These are phyloP conservation scores for Anabacerthia variegaticeps DNA, from an alignment of 2,797 vertebrate species.

Conservation along the genomic window DNA sequence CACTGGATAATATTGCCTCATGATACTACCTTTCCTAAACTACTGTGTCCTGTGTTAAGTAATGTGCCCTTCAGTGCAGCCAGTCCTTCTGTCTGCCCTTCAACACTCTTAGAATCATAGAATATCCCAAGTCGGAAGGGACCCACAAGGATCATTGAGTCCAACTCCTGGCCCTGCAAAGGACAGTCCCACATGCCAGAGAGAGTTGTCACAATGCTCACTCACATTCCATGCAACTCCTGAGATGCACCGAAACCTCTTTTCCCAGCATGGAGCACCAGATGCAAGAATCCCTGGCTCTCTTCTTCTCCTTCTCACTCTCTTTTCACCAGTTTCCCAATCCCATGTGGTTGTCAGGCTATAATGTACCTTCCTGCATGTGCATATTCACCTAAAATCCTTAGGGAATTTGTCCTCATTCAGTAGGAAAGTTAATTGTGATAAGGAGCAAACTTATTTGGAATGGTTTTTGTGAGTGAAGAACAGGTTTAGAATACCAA, in stretches of 20 bases:
- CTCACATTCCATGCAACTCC: fast-evolving
- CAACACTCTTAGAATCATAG: background rate
- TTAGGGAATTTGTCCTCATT: background rate
- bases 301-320: background rate
- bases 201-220: background rate
- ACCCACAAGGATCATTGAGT: background rate
- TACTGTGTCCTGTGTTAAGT: background rate
- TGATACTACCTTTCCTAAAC: background rate
- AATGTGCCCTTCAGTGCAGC: fast-evolving
- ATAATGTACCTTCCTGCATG: background rate
- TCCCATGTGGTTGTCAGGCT: background rate
- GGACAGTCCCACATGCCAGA: background rate
- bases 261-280: background rate
- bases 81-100: background rate
- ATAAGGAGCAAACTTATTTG: background rate
- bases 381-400: background rate
- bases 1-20: background rate
- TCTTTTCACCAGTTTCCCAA: background rate
- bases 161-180: fast-evolving
- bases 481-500: background rate
- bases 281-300: background rate
- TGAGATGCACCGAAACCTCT: fast-evolving
- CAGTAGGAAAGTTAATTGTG: background rate
- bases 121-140: background rate
- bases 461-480: background rate